Evolutionary conservation across 2,797 vertebrate species (phyloP), one percentile per base, ranked within the genome.

Genomic region (Crenichthys baileyi): DNA sequence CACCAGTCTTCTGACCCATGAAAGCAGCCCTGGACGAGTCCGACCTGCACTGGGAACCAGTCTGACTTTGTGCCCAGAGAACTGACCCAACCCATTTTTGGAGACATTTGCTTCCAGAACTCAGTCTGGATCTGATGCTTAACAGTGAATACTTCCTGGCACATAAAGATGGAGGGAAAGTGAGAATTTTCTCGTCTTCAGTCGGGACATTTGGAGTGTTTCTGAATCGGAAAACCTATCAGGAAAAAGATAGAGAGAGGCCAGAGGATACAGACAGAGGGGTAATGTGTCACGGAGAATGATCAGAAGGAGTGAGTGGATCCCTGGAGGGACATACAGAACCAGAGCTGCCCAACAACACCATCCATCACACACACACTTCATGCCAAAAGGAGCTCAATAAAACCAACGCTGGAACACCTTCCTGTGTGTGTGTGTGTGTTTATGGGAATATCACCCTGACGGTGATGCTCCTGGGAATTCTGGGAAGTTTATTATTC

Each of bases 311-410:
- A 83, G 58, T 41, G 44, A 85, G 76, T 75, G 76, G 85, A 84
- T 90, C 89, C 87, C 91, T 63, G 79, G 87, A 86, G 88, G 82
- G 83, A 85, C 77, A 75, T 85, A 20, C 53, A 84, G 89, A 79
- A 68, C 79, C 75, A 79, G 81, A 79, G 77, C 79, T 79, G 85
- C 83, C 71, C 61, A 70, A 73, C 41, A 8, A 44, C 36, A 46
- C 50, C 81, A 93, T 93, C 77, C 82, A 90, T 92, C 87, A 75
- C 83, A 24, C 76, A 4, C 75, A 7, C 76, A 13, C 61, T 26
- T 46, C 41, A 24, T 48, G 44, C 68, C 68, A 70, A 12, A 11
- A 65, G 12, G 44, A 50, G 65, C 75, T 71, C 78, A 76, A 72
- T 84, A 71, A 76, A 77, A 46, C 63, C 71, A 39, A 8, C 73